Conservation (phyloP, 2,113 vertebrate genomes). For the Bothrops jararaca region DNA sequence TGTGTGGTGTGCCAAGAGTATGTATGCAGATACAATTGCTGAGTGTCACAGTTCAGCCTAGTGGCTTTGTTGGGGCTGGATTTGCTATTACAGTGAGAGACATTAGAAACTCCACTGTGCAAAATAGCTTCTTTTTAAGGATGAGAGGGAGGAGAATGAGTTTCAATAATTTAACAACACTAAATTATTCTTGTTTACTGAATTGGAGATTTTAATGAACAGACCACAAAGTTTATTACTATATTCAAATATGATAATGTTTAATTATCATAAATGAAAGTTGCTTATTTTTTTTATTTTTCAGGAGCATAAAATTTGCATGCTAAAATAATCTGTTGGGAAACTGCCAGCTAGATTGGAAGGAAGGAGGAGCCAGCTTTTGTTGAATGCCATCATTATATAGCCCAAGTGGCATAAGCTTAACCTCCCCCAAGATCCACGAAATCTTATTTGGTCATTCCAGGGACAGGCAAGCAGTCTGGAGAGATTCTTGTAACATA, state of each 20-base stretch:
- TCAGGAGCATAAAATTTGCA: slow-evolving; percentile 11
- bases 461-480: too few relatives aligned
- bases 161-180: background rate
- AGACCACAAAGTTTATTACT: background rate
- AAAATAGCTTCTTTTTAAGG: slow-evolving; percentile 11
- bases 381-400: background rate
- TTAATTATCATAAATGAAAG: background rate
- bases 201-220: background rate
- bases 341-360: background rate
- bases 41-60: slow-evolving; percentile 51
- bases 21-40: background rate
- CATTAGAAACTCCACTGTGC: slow-evolving; percentile 16
- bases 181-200: background rate
- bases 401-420: background rate
- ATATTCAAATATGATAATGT: slow-evolving; percentile 15
- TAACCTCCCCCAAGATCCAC: too few relatives aligned
- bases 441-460: too few relatives aligned
- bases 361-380: background rate
- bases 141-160: background rate
- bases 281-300: background rate
- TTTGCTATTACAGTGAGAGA: slow-evolving; percentile 56
- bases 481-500: too few relatives aligned
- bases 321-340: slow-evolving; percentile 18
- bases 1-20: background rate
- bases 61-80: slow-evolving; percentile 39